Evolutionary conservation across 2,888 invertebrate species (phyloP).

Genomic region (Listrodromus nycthemerus): DNA sequence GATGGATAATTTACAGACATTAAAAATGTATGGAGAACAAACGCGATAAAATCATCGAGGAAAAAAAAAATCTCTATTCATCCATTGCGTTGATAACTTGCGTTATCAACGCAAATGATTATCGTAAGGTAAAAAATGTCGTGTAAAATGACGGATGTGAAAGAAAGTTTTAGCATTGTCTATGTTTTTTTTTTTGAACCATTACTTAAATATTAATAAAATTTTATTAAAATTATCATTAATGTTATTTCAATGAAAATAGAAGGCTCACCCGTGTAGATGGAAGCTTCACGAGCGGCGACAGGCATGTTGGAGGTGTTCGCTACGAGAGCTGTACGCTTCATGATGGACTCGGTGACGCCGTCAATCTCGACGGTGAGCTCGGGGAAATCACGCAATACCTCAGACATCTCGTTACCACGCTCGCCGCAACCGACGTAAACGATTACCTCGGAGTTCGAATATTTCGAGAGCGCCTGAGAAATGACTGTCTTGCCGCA

Average conservation of each 20-base stretch:
- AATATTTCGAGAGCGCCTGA: slow-evolving; percentile 99
- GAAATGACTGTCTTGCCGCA: slow-evolving; percentile 99
- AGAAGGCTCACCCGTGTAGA: slow-evolving; percentile 93
- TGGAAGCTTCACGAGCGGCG: slow-evolving; percentile 99
- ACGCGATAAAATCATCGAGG: too few relatives aligned
- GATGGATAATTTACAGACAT: too few relatives aligned
- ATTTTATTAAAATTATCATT: background rate
- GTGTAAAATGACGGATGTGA: too few relatives aligned
- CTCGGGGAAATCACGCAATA: slow-evolving; percentile 99
- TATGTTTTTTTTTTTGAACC: too few relatives aligned
- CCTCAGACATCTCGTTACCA: slow-evolving; percentile 99
- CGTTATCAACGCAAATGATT: too few relatives aligned
- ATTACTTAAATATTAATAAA: slow-evolving; percentile 1
- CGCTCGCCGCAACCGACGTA: slow-evolving; percentile 99
- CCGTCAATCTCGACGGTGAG: slow-evolving; percentile 99
- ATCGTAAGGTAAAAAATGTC: too few relatives aligned
- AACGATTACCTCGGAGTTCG: slow-evolving; percentile 99
- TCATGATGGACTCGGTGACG: slow-evolving; percentile 99
- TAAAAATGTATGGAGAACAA: too few relatives aligned
- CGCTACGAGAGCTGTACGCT: slow-evolving; percentile 99
- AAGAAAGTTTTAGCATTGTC: too few relatives aligned
- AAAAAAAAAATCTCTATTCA: too few relatives aligned
- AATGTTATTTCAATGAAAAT: background rate
- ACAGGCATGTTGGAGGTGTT: slow-evolving; percentile 99
- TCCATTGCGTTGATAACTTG: too few relatives aligned